Evolutionary conservation across 1,140 invertebrate genomes (phyloP).

Genomic region (Physella acuta): DNA sequence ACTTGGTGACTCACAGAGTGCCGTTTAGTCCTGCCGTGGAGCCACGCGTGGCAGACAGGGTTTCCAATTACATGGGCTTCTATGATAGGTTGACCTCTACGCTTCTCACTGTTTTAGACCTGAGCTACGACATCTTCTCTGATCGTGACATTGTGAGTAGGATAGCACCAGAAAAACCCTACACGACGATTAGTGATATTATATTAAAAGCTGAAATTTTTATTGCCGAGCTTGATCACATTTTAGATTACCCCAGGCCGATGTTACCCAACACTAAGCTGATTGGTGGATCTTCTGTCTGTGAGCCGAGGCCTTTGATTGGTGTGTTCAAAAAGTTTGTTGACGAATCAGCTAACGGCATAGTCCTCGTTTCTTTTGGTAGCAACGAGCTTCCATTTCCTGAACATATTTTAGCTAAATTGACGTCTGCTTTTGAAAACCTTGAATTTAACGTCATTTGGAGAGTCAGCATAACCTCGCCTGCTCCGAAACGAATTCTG

Average conservation of each 20-base stretch:
- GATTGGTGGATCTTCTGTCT: constrained; percentile 32
- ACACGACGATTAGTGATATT: too few species aligned
- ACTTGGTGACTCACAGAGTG: neutral
- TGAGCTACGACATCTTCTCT: neutral
- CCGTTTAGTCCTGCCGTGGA: constrained; percentile 10
- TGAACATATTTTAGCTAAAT: neutral
- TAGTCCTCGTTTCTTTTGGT: constrained; percentile 35
- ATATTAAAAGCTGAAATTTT: too few species aligned
- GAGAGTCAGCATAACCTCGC: neutral
- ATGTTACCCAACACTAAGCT: constrained; percentile 35
- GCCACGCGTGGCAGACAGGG: neutral
- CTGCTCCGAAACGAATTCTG: neutral
- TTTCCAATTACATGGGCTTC: constrained; percentile 19
- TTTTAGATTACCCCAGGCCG: constrained; percentile 32
- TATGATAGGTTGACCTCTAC: neutral
- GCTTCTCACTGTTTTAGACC: too few species aligned
- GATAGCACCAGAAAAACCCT: too few species aligned
- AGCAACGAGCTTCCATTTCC: too few species aligned
- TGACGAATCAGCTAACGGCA: constrained; percentile 20
- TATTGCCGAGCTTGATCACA: too few species aligned
- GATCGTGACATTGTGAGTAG: neutral
- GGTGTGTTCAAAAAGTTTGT: constrained; percentile 25
- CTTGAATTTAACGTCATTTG: neutral
- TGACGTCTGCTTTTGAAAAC: neutral
- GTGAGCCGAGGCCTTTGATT: too few species aligned